Conservation (phyloP, 2,113 vertebrate species). For the Paedocypris sp. region DNA sequence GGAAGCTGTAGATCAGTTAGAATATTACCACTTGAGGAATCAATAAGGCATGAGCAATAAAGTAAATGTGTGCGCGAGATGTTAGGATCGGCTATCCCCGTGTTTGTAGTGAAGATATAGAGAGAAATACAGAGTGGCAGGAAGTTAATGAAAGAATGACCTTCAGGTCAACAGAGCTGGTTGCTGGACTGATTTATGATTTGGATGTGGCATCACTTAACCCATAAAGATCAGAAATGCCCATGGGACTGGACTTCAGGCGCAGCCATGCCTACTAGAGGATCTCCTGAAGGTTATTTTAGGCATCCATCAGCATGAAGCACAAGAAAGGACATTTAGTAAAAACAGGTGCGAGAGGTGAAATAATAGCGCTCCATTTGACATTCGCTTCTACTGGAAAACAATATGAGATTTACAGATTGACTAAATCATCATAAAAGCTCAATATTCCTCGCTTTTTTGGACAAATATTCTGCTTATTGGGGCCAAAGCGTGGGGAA, state of each 20-base stretch:
- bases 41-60: slow-evolving; percentile 7
- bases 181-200: slow-evolving; percentile 56
- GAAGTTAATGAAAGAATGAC: slow-evolving; percentile 59
- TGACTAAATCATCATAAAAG: too few species aligned
- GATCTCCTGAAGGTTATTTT: neutral
- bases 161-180: slow-evolving; percentile 50
- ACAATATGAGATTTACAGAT: too few species aligned
- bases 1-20: neutral
- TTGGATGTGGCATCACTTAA: slow-evolving; percentile 47
- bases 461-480: too few species aligned
- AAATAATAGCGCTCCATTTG: neutral
- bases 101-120: slow-evolving; percentile 6
- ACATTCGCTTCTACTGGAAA: too few species aligned
- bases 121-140: slow-evolving; percentile 54
- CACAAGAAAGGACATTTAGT: neutral
- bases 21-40: slow-evolving; percentile 13
- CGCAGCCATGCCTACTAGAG: neutral
- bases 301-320: neutral
- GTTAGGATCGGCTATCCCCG: neutral
- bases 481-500: too few species aligned
- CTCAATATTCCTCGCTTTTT: too few species aligned
- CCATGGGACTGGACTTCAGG: slow-evolving; percentile 13
- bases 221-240: slow-evolving; percentile 41
- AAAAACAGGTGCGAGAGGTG: neutral
- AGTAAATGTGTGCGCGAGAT: neutral